Conservation (phyloP, 2,797 vertebrate genomes). For the Chloroceryle inda region DNA sequence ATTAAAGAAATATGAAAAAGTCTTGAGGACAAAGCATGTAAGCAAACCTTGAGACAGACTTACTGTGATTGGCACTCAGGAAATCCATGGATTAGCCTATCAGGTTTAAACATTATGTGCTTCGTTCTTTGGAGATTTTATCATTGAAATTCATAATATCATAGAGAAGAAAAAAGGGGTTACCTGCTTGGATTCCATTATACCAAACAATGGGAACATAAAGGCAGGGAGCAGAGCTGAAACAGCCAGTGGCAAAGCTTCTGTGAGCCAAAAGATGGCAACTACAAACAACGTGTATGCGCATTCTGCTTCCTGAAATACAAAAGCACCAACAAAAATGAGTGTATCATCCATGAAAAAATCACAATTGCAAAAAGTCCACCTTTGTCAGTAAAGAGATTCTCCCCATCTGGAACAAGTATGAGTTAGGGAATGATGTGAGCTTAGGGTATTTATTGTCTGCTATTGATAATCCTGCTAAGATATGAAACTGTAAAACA, state of each 20-base stretch:
- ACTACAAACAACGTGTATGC: constrained; percentile 88
- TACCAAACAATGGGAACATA: constrained; percentile 90
- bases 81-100: not conserved
- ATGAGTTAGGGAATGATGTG: not conserved
- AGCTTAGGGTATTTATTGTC: not conserved
- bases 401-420: not conserved
- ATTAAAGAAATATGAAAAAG: not conserved
- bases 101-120: not conserved
- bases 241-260: constrained; percentile 87
- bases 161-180: not conserved
- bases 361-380: not conserved
- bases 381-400: not conserved
- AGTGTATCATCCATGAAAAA: not conserved
- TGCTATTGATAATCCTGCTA: not conserved
- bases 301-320: constrained; percentile 89
- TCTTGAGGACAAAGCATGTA: not conserved
- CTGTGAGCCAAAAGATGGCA: constrained; percentile 89
- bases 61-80: not conserved
- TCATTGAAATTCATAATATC: not conserved
- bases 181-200: constrained; percentile 88
- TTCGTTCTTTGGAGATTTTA: not conserved
- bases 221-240: constrained; percentile 90
- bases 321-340: not conserved
- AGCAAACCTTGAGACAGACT: not conserved
- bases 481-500: not conserved